phyloP scores from a whole-genome alignment of 2,888 invertebrate genomes.

The Drosophila subquinaria region DNA sequence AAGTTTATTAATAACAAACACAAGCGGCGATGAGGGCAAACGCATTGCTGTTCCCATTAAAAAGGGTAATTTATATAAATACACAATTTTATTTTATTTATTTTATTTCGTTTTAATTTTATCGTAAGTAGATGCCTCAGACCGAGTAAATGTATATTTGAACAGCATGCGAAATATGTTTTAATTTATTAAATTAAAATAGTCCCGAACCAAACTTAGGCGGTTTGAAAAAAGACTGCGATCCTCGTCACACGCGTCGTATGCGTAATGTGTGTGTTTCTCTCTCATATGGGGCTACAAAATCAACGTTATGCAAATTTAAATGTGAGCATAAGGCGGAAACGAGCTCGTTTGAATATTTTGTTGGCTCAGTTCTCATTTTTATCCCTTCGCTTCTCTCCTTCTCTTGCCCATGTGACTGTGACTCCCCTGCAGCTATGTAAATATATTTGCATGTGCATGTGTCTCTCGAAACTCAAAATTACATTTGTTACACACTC shows the following conservation, averaged over 20 bases:
- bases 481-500: conserved; percentile 60
- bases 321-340: conserved; percentile 59
- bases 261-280: conserved; percentile 28
- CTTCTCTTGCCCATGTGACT: conserved; percentile 7
- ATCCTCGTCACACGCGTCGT: conserved; percentile 37
- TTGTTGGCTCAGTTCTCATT: conserved; percentile 5
- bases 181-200: conserved; percentile 78
- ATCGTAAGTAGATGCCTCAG: conserved; percentile 41
- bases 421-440: conserved; percentile 31
- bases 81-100: conserved; percentile 30
- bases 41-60: conserved; percentile 40
- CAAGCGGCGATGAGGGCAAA: conserved; percentile 10
- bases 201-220: conserved; percentile 35
- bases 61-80: conserved; percentile 43
- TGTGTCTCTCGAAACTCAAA: conserved; percentile 37
- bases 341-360: conserved; percentile 37
- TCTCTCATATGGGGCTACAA: conserved; percentile 29
- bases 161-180: conserved; percentile 73
- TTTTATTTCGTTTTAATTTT: conserved; percentile 70
- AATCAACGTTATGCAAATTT: conserved; percentile 75
- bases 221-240: conserved; percentile 34
- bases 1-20: conserved; percentile 78
- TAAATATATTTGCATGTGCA: conserved; percentile 44
- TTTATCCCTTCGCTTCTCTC: too few species aligned
- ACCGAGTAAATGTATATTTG: conserved; percentile 74